phyloP scores from a whole-genome alignment of 2,113 vertebrate species.

The Acrocephalus arundinaceus region DNA sequence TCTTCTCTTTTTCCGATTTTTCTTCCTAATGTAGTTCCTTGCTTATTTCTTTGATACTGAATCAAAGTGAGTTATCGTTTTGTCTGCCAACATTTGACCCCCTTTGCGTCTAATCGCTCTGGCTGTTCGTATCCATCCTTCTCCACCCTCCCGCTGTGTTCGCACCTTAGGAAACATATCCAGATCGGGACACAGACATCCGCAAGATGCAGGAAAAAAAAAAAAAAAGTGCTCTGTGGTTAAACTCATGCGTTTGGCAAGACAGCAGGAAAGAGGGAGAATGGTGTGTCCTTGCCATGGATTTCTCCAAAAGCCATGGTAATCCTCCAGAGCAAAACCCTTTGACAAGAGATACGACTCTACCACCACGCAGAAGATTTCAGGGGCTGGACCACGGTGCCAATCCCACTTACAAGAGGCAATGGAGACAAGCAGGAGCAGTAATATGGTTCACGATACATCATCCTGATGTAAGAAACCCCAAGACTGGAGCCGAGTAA shows the following conservation, averaged over 20 bases:
- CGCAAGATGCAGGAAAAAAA: not conserved
- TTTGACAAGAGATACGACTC: not conserved
- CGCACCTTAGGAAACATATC: fast-evolving
- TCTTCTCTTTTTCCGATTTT: not conserved
- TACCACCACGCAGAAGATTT: not conserved
- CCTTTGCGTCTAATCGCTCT: fast-evolving
- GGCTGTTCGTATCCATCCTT: fast-evolving
- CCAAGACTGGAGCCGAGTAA: not conserved
- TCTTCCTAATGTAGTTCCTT: not conserved
- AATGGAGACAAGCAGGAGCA: not conserved
- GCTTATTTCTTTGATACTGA: not conserved
- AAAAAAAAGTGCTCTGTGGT: not conserved
- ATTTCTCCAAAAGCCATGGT: not conserved
- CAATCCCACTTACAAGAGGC: fast-evolving
- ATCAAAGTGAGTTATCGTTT: not conserved
- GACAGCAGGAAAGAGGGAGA: not conserved
- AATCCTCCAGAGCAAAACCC: not conserved
- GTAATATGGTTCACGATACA: not conserved
- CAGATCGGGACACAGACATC: not conserved
- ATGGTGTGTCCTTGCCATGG: not conserved
- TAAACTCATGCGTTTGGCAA: not conserved
- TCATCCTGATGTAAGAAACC: not conserved
- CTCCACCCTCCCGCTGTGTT: too few relatives aligned
- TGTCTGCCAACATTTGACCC: fast-evolving
- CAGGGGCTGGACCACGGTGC: not conserved